Percentiles rank a stretch among this genome's conserved stretches.
Evolutionary conservation across 2,797 vertebrate species (phyloP).

Genomic region (Stomatorhinus walkeri): DNA sequence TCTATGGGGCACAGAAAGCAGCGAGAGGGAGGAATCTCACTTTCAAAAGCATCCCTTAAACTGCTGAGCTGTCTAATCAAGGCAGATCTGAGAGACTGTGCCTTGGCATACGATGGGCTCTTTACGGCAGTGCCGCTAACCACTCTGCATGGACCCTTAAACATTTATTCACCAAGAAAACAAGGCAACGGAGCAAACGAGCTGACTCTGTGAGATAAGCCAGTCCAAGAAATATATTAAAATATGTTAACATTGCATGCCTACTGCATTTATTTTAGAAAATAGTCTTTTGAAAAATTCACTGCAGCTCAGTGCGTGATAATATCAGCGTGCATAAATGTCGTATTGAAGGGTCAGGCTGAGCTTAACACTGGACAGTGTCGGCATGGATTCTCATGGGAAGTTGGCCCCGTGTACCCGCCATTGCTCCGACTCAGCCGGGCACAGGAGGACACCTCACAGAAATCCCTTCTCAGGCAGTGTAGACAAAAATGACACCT

Average conservation of each 20-base stretch:
- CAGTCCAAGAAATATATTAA: not conserved
- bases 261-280: not conserved
- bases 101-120: conserved; percentile 59
- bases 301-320: not conserved
- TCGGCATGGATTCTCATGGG: not conserved
- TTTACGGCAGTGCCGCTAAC: conserved; percentile 50
- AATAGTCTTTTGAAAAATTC: not conserved
- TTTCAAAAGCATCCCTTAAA: conserved; percentile 74
- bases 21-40: conserved; percentile 67
- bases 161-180: conserved; percentile 30
- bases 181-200: conserved; percentile 34
- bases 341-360: not conserved
- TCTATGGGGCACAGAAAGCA: conserved; percentile 73
- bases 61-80: conserved; percentile 73
- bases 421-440: not conserved
- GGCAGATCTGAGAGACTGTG: conserved; percentile 64
- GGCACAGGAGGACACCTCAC: not conserved
- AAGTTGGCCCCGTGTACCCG: not conserved
- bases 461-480: not conserved
- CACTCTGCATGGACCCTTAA: conserved; percentile 27
- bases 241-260: not conserved
- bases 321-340: not conserved
- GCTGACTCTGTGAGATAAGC: conserved; percentile 24
- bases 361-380: not conserved
- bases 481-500: not conserved